Conservation (phyloP, 2,797 vertebrate genomes). For the Lepus townsendii region DNA sequence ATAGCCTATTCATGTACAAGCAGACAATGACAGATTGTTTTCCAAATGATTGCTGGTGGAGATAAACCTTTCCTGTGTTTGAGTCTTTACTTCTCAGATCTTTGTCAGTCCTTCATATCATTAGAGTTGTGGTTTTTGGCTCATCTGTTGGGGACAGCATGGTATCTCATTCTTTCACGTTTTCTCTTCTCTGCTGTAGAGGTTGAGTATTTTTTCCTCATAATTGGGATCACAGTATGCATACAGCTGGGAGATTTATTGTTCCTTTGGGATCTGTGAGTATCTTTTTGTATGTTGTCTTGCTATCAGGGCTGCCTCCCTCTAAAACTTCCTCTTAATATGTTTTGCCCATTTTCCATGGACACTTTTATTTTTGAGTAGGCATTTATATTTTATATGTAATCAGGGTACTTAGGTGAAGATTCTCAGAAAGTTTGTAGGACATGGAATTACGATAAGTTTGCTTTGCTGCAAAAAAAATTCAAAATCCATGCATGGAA, state of each 20-base stretch:
- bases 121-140: constrained; percentile 3
- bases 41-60: neutral
- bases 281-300: constrained; percentile 14
- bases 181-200: neutral
- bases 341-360: neutral
- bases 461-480: too few relatives aligned
- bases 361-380: constrained; percentile 31
- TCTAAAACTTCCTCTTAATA: neutral
- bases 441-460: too few relatives aligned
- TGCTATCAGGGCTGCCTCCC: neutral
- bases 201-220: neutral
- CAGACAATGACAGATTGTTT: constrained; percentile 10
- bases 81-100: neutral
- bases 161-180: neutral
- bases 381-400: neutral
- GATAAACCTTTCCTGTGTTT: neutral
- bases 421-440: too few relatives aligned
- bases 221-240: neutral
- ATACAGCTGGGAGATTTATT: neutral
- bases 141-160: neutral
- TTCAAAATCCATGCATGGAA: too few relatives aligned
- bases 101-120: neutral
- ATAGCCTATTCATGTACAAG: neutral
- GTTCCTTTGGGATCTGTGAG: neutral
- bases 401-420: neutral